Percentiles rank a stretch among this genome's conserved stretches.
These are phyloP conservation scores for Isurus oxyrinchus DNA, from an alignment of 2,113 vertebrate genomes.

Conservation along the genomic window DNA sequence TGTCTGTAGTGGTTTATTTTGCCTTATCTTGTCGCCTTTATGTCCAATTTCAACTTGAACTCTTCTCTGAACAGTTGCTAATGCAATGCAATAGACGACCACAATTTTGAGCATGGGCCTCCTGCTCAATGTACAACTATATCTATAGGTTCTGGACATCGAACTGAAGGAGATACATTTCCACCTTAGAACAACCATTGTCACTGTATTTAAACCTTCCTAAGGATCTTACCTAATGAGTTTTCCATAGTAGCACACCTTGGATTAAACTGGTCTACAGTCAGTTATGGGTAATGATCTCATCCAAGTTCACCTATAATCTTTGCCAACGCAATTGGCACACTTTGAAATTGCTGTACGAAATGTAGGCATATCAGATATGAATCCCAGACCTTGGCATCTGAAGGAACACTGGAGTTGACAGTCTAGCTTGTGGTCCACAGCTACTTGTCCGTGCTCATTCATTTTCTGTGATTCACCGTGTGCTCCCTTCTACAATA, in stretches of 20 bases:
- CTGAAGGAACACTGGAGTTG: background rate
- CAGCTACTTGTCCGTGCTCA: background rate
- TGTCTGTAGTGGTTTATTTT: background rate
- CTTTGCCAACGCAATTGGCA: background rate
- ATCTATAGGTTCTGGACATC: background rate
- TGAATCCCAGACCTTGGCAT: background rate
- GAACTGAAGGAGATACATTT: background rate
- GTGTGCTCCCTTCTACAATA: background rate
- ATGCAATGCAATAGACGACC: background rate
- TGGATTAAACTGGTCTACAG: too few species aligned
- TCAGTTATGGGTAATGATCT: too few species aligned
- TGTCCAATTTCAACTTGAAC: background rate
- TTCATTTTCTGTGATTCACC: background rate
- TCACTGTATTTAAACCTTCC: background rate
- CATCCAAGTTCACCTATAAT: background rate
- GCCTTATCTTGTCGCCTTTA: background rate
- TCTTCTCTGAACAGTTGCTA: background rate
- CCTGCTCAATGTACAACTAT: background rate
- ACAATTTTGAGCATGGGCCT: background rate
- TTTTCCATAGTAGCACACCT: too few species aligned
- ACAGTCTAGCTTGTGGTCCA: background rate
- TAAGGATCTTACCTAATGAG: background rate
- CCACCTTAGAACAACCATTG: background rate
- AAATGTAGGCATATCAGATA: background rate
- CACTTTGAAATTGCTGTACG: background rate